These are phyloP conservation scores for Alectura lathami DNA, from an alignment of 2,113 vertebrate genomes.

Conservation along the genomic window DNA sequence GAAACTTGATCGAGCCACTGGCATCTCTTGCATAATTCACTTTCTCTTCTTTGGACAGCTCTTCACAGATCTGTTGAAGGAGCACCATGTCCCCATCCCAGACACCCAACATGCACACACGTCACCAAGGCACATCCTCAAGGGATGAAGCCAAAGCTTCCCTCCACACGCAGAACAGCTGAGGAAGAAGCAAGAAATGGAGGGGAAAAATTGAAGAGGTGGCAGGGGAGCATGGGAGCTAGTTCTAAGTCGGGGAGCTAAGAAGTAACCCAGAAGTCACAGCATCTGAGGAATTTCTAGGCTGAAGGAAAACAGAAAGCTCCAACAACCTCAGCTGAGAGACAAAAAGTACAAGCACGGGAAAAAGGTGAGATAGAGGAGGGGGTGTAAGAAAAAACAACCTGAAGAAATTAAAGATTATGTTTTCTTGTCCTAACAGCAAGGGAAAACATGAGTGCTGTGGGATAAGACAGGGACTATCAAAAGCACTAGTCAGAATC, in stretches of 20 bases:
- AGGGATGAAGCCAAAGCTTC: neutral
- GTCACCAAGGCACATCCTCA: neutral
- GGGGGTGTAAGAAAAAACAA: neutral
- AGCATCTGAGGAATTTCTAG: neutral
- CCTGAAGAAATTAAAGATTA: neutral
- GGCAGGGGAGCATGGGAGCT: neutral
- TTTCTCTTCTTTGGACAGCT: neutral
- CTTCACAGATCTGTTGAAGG: neutral
- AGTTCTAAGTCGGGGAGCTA: neutral
- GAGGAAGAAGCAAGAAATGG: neutral
- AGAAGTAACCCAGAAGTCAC: neutral
- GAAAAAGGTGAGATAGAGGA: neutral
- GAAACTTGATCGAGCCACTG: neutral
- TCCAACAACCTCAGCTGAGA: neutral
- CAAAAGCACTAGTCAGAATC: neutral
- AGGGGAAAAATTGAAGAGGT: neutral
- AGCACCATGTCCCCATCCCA: neutral
- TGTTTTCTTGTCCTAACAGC: neutral
- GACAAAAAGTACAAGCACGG: neutral
- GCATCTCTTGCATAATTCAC: slow-evolving; percentile 74
- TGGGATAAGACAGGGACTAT: neutral
- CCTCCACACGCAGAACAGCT: neutral
- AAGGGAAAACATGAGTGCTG: neutral
- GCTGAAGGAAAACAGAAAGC: neutral
- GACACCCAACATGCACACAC: neutral